phyloP scores from a whole-genome alignment of 2,113 vertebrate species.

The Gadus macrocephalus region DNA sequence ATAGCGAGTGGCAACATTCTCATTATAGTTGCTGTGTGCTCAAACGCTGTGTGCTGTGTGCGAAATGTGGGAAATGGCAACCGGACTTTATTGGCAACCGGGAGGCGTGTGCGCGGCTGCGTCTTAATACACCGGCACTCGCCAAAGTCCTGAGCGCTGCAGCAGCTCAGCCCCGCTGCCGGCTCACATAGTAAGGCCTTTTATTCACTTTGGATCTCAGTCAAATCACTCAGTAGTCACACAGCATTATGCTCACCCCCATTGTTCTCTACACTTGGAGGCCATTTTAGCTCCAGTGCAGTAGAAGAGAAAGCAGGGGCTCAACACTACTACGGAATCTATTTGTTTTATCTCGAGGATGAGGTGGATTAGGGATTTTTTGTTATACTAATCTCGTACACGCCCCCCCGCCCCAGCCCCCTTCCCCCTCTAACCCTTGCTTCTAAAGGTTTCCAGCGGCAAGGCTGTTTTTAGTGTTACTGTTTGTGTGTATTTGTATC shows the following conservation, averaged over 20 bases:
- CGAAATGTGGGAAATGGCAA: constrained; percentile 56
- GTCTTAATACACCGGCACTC: constrained; percentile 61
- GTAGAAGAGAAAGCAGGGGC: constrained; percentile 52
- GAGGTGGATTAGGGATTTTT: constrained; percentile 41
- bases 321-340: constrained; percentile 49
- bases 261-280: constrained; percentile 72
- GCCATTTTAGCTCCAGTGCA: constrained; percentile 73
- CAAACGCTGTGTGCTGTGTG: constrained; percentile 22
- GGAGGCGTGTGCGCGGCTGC: constrained; percentile 53
- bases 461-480: no score
- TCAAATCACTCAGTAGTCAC: constrained; percentile 74
- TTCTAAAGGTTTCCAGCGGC: no score
- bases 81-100: constrained; percentile 60
- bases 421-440: no score
- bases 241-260: constrained; percentile 70
- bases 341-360: constrained; percentile 41
- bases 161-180: constrained; percentile 58
- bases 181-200: constrained; percentile 67
- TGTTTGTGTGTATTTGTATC: no score
- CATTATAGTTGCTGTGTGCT: constrained; percentile 35
- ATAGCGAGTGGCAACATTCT: constrained; percentile 31
- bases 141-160: constrained; percentile 63
- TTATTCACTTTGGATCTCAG: constrained; percentile 73
- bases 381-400: constrained; percentile 3
- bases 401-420: background rate